Evolutionary conservation across 2,113 vertebrate genomes (phyloP).

Genomic region (Holacanthus passer): DNA sequence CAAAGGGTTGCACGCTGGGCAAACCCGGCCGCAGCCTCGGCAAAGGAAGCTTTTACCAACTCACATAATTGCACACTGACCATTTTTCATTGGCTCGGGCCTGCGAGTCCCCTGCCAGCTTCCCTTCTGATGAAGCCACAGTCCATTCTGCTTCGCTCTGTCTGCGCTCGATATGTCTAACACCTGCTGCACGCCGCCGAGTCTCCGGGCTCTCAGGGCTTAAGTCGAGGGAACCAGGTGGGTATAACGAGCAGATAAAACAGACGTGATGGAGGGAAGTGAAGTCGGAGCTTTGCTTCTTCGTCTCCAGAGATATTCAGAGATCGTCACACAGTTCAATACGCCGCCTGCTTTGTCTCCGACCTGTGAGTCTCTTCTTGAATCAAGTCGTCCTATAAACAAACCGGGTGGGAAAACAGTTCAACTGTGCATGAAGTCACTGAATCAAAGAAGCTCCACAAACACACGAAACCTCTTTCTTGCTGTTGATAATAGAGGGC

Average conservation of each 20-base stretch:
- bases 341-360: too few relatives aligned
- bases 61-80: conserved; percentile 4
- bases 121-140: neutral
- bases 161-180: neutral
- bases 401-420: neutral
- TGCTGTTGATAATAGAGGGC: neutral
- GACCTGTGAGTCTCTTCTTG: neutral
- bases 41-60: neutral
- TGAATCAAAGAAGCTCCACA: neutral
- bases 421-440: neutral
- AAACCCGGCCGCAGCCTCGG: neutral
- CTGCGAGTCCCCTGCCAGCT: neutral
- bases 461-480: neutral
- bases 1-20: neutral
- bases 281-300: neutral
- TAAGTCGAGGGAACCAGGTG: neutral
- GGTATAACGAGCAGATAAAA: neutral
- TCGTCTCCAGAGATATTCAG: neutral
- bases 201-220: neutral
- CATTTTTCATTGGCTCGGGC: neutral
- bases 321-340: too few relatives aligned
- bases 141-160: neutral
- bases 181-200: neutral
- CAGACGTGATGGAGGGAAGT: neutral
- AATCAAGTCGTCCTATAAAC: neutral